These are phyloP conservation scores for Nephila pilipes DNA, from an alignment of 1,140 invertebrate genomes.

Conservation along the genomic window DNA sequence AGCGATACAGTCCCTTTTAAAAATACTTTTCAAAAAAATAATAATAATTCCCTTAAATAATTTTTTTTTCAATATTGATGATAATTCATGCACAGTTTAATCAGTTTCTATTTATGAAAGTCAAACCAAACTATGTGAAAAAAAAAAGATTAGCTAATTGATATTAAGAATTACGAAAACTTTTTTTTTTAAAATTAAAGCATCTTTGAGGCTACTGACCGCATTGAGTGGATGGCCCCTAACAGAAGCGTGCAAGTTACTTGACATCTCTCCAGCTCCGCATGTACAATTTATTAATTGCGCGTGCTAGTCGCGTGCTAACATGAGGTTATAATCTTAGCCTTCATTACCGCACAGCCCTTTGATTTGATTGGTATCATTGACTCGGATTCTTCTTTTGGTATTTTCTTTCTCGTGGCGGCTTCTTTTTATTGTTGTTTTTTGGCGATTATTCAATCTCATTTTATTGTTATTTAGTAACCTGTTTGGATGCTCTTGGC, in stretches of 20 bases:
- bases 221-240: constrained; percentile 10
- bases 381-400: constrained; percentile 32
- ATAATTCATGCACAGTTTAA: too few relatives aligned
- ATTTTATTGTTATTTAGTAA: constrained; percentile 66
- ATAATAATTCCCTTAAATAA: too few relatives aligned
- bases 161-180: too few relatives aligned
- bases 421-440: constrained; percentile 52
- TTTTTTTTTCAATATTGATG: too few relatives aligned
- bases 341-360: constrained; percentile 55
- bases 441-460: constrained; percentile 36
- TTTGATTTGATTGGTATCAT: constrained; percentile 68
- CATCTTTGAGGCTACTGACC: neutral
- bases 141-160: too few relatives aligned
- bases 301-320: constrained; percentile 68
- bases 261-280: constrained; percentile 20
- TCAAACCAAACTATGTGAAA: too few relatives aligned
- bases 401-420: constrained; percentile 7
- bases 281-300: constrained; percentile 61
- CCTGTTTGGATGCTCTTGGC: constrained; percentile 55
- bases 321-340: constrained; percentile 54
- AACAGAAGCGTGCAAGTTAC: neutral
- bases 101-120: too few relatives aligned
- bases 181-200: neutral
- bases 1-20: too few relatives aligned
- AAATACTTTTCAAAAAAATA: too few relatives aligned